A percentile compares a stretch with the other conserved stretches of the same genome.
phyloP scores from a whole-genome alignment of 2,888 invertebrate species.

The Omphaloscelis lunosa region DNA sequence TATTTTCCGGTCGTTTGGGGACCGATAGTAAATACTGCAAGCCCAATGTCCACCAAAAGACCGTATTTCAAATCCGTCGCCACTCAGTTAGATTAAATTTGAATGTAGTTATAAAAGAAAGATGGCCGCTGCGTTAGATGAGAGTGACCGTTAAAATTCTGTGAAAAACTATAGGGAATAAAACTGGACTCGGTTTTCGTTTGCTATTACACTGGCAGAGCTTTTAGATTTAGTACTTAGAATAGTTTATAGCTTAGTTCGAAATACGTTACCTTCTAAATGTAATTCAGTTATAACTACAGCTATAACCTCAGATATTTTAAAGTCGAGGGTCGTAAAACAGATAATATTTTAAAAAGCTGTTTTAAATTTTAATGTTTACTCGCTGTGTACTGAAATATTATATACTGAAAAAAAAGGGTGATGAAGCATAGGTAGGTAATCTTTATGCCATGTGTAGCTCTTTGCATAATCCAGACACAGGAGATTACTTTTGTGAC shows the following conservation, averaged over 20 bases:
- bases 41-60: slow-evolving; percentile 74
- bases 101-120: slow-evolving; percentile 80
- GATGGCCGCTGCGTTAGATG: slow-evolving; percentile 62
- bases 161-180: slow-evolving; percentile 50
- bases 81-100: slow-evolving; percentile 86
- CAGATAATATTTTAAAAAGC: slow-evolving; percentile 28
- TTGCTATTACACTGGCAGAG: slow-evolving; percentile 24
- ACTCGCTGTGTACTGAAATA: not conserved
- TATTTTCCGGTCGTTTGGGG: slow-evolving; percentile 67
- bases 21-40: slow-evolving; percentile 69
- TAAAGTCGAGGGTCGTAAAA: slow-evolving; percentile 43
- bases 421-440: not conserved
- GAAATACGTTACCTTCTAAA: slow-evolving; percentile 31
- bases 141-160: slow-evolving; percentile 59
- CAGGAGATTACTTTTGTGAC: slow-evolving; percentile 12
- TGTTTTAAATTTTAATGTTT: slow-evolving; percentile 17
- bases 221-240: slow-evolving; percentile 53
- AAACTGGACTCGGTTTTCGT: slow-evolving; percentile 30
- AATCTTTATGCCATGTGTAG: not conserved
- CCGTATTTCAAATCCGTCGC: slow-evolving; percentile 78
- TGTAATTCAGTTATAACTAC: slow-evolving; percentile 40
- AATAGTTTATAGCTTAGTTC: slow-evolving; percentile 46
- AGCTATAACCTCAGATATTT: slow-evolving; percentile 32
- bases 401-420: not conserved
- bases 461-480: not conserved